Evolutionary conservation across 2,113 vertebrate genomes (phyloP).

Genomic region (Caranx ignobilis): DNA sequence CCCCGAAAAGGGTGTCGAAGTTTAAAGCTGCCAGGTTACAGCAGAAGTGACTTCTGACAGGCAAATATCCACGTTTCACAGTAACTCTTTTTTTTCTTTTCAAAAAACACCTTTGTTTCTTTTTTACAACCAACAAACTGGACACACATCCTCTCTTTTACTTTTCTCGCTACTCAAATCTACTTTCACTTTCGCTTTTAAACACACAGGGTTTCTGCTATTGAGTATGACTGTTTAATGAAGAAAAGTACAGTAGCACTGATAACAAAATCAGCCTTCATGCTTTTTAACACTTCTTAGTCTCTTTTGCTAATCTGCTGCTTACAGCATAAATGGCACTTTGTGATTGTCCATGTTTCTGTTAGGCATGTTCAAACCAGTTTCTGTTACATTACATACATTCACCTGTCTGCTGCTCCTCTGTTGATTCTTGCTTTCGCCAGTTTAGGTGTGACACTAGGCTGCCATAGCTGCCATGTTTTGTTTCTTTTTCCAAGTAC

Average conservation of each 20-base stretch:
- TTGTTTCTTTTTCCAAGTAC: slow-evolving; percentile 3
- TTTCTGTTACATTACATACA: neutral
- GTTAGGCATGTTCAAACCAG: neutral
- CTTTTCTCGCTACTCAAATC: slow-evolving; percentile 1
- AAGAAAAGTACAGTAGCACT: slow-evolving; percentile 20
- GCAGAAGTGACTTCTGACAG: slow-evolving; percentile 79
- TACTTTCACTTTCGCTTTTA: neutral
- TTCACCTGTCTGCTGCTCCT: slow-evolving; percentile 9
- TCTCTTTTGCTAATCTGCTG: slow-evolving; percentile 12
- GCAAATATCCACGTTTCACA: neutral
- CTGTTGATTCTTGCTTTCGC: slow-evolving; percentile 18
- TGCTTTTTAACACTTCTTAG: slow-evolving; percentile 10
- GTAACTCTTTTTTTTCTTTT: neutral
- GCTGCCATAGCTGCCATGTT: slow-evolving; percentile 32
- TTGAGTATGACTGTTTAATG: neutral
- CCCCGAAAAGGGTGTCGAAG: slow-evolving; percentile 85
- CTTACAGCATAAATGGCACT: slow-evolving; percentile 4
- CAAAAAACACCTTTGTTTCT: neutral
- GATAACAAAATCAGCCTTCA: neutral
- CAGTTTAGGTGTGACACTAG: slow-evolving; percentile 23
- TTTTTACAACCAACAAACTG: slow-evolving; percentile 9
- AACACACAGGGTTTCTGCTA: slow-evolving; percentile 5
- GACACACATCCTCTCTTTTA: neutral
- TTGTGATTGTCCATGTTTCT: slow-evolving; percentile 7
- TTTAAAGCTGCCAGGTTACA: slow-evolving; percentile 95